Evolutionary conservation across 2,113 vertebrate species (phyloP).

Genomic region (Camelus dromedarius): DNA sequence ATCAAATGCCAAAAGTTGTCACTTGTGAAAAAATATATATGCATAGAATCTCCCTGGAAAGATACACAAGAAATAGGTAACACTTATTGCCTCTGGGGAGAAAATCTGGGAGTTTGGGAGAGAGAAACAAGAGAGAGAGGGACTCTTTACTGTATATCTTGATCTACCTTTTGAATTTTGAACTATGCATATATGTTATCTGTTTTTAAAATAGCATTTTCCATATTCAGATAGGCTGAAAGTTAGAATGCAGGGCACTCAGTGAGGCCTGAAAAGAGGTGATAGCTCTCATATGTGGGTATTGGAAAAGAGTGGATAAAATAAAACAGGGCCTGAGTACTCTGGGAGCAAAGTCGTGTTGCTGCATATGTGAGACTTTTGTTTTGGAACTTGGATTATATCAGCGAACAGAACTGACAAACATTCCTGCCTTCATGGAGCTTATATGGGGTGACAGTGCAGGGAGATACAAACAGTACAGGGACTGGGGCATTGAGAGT

Average conservation of each 20-base stretch:
- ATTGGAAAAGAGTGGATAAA: neutral
- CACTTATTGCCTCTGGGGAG: neutral
- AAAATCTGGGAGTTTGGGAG: neutral
- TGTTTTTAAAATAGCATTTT: neutral
- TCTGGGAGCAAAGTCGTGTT: neutral
- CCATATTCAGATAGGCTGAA: neutral
- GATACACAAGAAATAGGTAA: neutral
- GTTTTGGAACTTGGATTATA: neutral
- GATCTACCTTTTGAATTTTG: neutral
- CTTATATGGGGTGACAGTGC: neutral
- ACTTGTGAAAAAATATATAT: neutral
- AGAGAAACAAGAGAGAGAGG: neutral
- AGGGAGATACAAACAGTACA: neutral
- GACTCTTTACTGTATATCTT: neutral
- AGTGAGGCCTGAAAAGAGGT: neutral
- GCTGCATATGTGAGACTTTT: neutral
- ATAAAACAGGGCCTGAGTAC: neutral
- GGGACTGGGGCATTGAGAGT: neutral
- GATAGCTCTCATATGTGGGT: neutral
- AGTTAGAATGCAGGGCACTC: neutral
- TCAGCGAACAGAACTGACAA: neutral
- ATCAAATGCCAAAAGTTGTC: neutral
- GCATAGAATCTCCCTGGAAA: neutral
- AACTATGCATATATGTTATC: neutral
- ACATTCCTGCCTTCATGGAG: neutral